phyloP scores from a whole-genome alignment of 2,797 vertebrate genomes.

The Rhinatrema bivittatum region DNA sequence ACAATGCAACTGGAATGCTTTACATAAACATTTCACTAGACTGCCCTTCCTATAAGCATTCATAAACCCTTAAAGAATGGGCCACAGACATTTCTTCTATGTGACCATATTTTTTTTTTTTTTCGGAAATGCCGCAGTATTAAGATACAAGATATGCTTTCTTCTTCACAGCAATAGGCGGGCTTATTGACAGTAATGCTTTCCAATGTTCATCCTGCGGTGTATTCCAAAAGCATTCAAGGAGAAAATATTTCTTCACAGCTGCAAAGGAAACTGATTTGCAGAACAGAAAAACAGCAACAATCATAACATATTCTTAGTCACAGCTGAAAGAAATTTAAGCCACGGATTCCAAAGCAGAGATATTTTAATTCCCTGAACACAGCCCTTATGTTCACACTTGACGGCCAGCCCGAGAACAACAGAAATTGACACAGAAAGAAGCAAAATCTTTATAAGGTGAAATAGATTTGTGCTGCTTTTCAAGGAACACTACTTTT shows the following conservation, averaged over 20 bases:
- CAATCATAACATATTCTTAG: slow-evolving; percentile 15
- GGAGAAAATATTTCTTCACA: slow-evolving; percentile 11
- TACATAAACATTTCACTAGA: too few species aligned
- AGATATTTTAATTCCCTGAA: slow-evolving; percentile 26
- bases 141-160: too few species aligned
- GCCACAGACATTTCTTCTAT: neutral
- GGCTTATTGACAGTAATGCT: too few species aligned
- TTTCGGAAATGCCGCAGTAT: too few species aligned
- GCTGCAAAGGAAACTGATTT: slow-evolving; percentile 22
- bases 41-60: too few species aligned
- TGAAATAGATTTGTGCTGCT: slow-evolving; percentile 16
- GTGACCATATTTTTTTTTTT: slow-evolving; percentile 20
- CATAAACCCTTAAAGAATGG: too few species aligned
- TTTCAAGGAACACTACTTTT: slow-evolving; percentile 26
- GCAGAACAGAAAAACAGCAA: slow-evolving; percentile 22
- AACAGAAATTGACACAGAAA: too few species aligned
- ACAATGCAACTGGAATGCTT: too few species aligned
- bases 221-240: slow-evolving; percentile 7
- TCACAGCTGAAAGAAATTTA: slow-evolving; percentile 26
- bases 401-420: slow-evolving; percentile 1
- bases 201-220: slow-evolving; percentile 1
- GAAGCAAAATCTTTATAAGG: neutral
- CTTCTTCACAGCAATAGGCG: too few species aligned
- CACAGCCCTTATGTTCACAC: slow-evolving; percentile 2
- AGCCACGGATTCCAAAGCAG: slow-evolving; percentile 12